Evolutionary conservation across 2,888 invertebrate genomes (phyloP).

Genomic region (Alloplasta piceator): DNA sequence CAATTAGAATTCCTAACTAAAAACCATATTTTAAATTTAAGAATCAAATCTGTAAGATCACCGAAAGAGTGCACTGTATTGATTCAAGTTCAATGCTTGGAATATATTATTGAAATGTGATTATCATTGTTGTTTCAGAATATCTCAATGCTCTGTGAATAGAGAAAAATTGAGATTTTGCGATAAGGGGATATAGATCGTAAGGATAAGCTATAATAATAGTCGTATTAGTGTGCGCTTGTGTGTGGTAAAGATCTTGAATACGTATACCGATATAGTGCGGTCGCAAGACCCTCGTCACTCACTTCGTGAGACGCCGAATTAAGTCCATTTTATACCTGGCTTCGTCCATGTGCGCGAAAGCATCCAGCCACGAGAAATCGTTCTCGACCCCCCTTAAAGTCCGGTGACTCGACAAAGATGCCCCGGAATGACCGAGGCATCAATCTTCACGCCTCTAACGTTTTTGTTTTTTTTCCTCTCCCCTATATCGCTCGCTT

Average conservation of each 20-base stretch:
- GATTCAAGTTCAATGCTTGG: too few species aligned
- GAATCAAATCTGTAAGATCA: too few species aligned
- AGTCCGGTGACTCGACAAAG: conserved; percentile 80
- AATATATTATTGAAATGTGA: neutral
- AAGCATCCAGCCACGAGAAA: conserved; percentile 49
- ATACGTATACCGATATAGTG: conserved; percentile 30
- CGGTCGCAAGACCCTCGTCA: conserved; percentile 69
- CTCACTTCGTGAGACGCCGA: conserved; percentile 72
- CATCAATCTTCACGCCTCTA: conserved; percentile 79
- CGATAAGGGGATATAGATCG: conserved; percentile 31
- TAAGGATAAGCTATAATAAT: conserved; percentile 47
- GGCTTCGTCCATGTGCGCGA: conserved; percentile 69
- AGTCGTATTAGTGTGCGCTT: conserved; percentile 8
- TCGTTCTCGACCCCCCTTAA: conserved; percentile 72
- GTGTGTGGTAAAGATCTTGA: conserved; percentile 14
- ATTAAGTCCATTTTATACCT: conserved; percentile 80
- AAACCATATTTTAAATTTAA: too few species aligned
- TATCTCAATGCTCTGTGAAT: neutral
- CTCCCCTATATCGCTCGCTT: neutral
- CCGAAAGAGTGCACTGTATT: too few species aligned
- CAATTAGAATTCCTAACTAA: too few species aligned
- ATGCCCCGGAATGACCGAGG: conserved; percentile 76
- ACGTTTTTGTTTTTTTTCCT: conserved; percentile 36
- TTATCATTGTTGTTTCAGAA: conserved; percentile 1
- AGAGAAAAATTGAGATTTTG: conserved; percentile 37